Evolutionary conservation across 2,113 vertebrate genomes (phyloP), one percentile per base, ranked within the genome.

Genomic region (Clarias magur): DNA sequence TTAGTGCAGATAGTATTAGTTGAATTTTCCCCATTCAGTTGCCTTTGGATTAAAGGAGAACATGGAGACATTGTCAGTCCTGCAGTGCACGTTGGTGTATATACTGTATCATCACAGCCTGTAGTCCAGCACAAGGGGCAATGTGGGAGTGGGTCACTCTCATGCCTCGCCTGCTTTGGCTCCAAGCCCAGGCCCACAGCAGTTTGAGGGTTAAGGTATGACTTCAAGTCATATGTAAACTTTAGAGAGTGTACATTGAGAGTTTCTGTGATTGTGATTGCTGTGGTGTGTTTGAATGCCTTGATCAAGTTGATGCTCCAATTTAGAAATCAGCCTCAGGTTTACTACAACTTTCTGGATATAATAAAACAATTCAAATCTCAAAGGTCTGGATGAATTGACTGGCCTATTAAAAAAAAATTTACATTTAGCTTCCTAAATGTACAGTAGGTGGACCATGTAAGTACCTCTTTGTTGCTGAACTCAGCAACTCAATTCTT

Each of bases 311-410:
- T 42, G 92, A 99, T 99, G 91, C 94, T 99, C 88, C 98, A 99
- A 70, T 99, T 99, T 93, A 98, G 98, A 91, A 99, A 97, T 94
- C 97, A 99, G 89, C 98, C 98, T 54, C 98, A 99, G 94, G 98
- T 99, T 92, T 99, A 99, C 95, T 99, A 99, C 93, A 98, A 99
- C 92, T 99, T 99, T 91, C 96, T 99, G 91, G 98, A 99, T 92
- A 99, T 99, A 90, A 99, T 99, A 98, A 99, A 99, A 94, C 98
- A 99, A 93, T 99, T 99, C 89, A 99, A 99, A 92, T 99, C 98
- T 84, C 98, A 99, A 87, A 99, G 98, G 98, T 99, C 91, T 94
- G 89, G 27, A 27, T 60, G 80, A 79, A 48, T 72, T 17, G n/a
- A 11, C 15, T 34, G 16, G 17, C 17, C 13, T 19, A 0, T 25